Base-by-base conservation (phyloP, 2,797 vertebrate genomes). In the Myioborus miniatus region DNA sequence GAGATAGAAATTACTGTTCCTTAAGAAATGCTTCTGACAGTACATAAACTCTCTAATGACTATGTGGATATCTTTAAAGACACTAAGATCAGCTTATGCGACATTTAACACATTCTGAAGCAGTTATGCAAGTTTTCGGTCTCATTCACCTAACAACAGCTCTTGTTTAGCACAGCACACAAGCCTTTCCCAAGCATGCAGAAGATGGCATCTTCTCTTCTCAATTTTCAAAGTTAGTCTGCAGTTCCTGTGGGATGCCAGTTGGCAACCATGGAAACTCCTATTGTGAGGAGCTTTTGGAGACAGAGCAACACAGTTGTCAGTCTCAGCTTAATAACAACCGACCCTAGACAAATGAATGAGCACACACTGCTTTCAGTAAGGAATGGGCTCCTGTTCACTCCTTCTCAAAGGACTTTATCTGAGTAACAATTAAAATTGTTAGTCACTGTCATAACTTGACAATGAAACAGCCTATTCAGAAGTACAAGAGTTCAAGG, bases 251-350 rank as follows among this genome's bases (percentile, higher is more conserved):
- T 12, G 23, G 72, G 56, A 94, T 91, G 58, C 91, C 71, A 87
- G 76, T 12, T 50, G 83, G 81, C 84, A 94, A 68, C 87, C 87
- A 58, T 89, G 90, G 89, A 89, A 95, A 94, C 90, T 80, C 55
- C 60, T 34, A 83, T 75, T 95, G 94, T 94, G 68, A 75, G 46
- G 74, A 52, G 37, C 75, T 87, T 91, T 92, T 24, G 84, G 75
- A 91, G 64, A 93, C 5, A 3, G 49, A 82, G 64, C 56, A 89
- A 90, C 64, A 91, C 23, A 92, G 50, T 80, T 65, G 55, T 90
- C 92, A 77, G 84, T 64, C 60, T 80, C 79, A 62, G 68, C 30
- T 92, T 95, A 92, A 93, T 55, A 89, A 76, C 71, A 91, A 89
- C 52, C 0, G 12, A 89, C 70, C 52, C 36, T 18, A 85, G 70